Evolutionary conservation across 2,888 invertebrate species (phyloP).

Genomic region (Ecliptopera silaceata): DNA sequence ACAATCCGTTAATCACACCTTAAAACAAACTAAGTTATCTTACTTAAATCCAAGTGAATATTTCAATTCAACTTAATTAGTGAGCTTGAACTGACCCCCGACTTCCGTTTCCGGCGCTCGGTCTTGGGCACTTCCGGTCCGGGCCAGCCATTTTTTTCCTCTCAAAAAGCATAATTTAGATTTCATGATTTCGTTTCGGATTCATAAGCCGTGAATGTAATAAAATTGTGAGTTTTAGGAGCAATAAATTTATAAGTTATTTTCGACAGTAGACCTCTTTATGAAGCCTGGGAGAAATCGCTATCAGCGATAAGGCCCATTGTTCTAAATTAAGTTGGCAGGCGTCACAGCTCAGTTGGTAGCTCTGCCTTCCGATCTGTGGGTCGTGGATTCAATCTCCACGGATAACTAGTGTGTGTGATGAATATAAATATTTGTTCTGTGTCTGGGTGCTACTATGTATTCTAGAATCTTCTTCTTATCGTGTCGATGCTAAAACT

Average conservation of each 20-base stretch:
- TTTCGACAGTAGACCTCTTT: too few species aligned
- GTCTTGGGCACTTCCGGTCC: slow-evolving; percentile 29
- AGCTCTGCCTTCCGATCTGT: too few species aligned
- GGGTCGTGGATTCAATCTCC: too few species aligned
- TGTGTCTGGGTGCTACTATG: too few species aligned
- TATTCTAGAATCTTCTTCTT: too few species aligned
- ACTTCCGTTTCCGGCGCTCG: slow-evolving; percentile 36
- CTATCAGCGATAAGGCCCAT: too few species aligned
- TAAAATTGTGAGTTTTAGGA: background rate
- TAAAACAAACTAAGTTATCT: slow-evolving; percentile 6
- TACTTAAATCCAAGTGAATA: slow-evolving; percentile 17
- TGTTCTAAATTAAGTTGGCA: too few species aligned
- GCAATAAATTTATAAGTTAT: background rate
- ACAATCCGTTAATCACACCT: background rate
- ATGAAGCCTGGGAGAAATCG: too few species aligned
- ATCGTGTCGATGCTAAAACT: too few species aligned
- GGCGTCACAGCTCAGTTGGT: too few species aligned
- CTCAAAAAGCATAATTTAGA: slow-evolving; percentile 32
- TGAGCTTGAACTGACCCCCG: slow-evolving; percentile 35
- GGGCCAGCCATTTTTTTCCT: slow-evolving; percentile 29
- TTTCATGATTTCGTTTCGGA: slow-evolving; percentile 8
- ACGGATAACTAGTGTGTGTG: too few species aligned
- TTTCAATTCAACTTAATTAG: slow-evolving; percentile 35
- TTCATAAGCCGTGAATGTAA: background rate
- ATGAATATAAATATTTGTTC: too few species aligned